Evolutionary conservation across 2,888 invertebrate species (phyloP).

Genomic region (Cataglyphis altisquamis): DNA sequence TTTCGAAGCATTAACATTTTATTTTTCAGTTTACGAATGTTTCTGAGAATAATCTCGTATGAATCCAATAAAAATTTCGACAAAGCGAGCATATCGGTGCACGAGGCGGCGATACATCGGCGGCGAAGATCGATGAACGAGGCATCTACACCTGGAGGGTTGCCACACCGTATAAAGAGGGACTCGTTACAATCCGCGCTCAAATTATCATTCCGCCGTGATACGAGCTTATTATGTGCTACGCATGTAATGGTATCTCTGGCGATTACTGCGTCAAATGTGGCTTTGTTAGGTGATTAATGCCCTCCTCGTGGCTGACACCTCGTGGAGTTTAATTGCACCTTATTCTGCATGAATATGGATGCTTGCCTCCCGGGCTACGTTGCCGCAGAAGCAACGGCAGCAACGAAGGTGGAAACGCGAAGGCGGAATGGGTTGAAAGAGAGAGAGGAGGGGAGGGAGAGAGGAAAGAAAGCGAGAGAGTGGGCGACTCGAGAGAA

Average conservation of each 20-base stretch:
- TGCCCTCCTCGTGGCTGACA: slow-evolving; percentile 84
- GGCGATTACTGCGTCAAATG: slow-evolving; percentile 84
- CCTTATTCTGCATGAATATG: slow-evolving; percentile 86
- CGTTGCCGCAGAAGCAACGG: slow-evolving; percentile 65
- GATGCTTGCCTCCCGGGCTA: slow-evolving; percentile 84
- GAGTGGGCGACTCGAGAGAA: slow-evolving; percentile 45
- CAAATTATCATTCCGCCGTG: slow-evolving; percentile 79
- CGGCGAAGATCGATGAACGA: slow-evolving; percentile 54
- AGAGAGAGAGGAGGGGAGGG: neutral
- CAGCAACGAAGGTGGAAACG: slow-evolving; percentile 64
- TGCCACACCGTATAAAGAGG: slow-evolving; percentile 42
- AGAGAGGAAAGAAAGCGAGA: slow-evolving; percentile 59
- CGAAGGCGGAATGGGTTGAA: slow-evolving; percentile 56
- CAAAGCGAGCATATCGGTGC: slow-evolving; percentile 21
- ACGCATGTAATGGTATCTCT: slow-evolving; percentile 82
- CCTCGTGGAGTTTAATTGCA: slow-evolving; percentile 86
- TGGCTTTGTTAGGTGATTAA: slow-evolving; percentile 85
- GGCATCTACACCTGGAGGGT: slow-evolving; percentile 50
- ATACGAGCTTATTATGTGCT: slow-evolving; percentile 83
- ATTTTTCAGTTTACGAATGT: neutral
- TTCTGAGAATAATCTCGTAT: slow-evolving; percentile 9
- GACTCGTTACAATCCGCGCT: slow-evolving; percentile 62
- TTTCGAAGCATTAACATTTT: neutral
- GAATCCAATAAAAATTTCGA: neutral
- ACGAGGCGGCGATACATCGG: slow-evolving; percentile 19